Evolutionary conservation across 2,113 vertebrate genomes (phyloP), one percentile per base, ranked within the genome.

Genomic region (Syngnathus scovelli): DNA sequence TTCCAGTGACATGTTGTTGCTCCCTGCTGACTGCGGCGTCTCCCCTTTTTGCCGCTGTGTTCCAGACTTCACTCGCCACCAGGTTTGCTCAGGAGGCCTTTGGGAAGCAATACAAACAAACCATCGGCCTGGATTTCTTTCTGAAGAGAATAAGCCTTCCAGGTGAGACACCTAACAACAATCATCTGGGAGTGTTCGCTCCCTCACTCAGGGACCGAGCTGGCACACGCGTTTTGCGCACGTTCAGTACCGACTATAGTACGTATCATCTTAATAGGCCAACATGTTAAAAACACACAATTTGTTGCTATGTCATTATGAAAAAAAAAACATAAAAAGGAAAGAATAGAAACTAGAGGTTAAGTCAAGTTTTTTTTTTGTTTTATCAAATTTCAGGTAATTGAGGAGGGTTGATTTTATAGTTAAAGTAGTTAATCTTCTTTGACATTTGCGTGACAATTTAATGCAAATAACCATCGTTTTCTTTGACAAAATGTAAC

Each of bases 31-130:
- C 61, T 62, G 61, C 21, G 61, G 5, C 60, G 37, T 81, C 58
- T 80, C 61, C 74, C 62, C 63, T 44, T 46, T 84, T 78, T 88
- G 69, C 86, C 69, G 71, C 61, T 84, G 85, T 86, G 88, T 92
- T 92, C 84, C 89, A 99, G 97, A 98, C 96, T 16, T 99, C 96
- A 79, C 92, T 99, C 89, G 92, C 93, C 85, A 96, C 92, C 60
- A 92, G 94, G 85, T 98, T 99, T 92, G 93, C 95, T 80, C 97
- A 99, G 90, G 97, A 99, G 90, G 93, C 94, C n/a, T 99, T 99
- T 89, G 97, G 94, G 88, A 99, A 97, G 88, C 96, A 96, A 87
- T 99, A 99, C 92, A 99, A 95, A 90, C 97, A 99, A 93, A 99
- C 97, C 78, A 90, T 98, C 80, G 96, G 97, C 85, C 89, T 99